Percentiles rank a stretch among this genome's conserved stretches.
Conservation (phyloP, 2,113 vertebrate species). For the Cyanistes caeruleus region DNA sequence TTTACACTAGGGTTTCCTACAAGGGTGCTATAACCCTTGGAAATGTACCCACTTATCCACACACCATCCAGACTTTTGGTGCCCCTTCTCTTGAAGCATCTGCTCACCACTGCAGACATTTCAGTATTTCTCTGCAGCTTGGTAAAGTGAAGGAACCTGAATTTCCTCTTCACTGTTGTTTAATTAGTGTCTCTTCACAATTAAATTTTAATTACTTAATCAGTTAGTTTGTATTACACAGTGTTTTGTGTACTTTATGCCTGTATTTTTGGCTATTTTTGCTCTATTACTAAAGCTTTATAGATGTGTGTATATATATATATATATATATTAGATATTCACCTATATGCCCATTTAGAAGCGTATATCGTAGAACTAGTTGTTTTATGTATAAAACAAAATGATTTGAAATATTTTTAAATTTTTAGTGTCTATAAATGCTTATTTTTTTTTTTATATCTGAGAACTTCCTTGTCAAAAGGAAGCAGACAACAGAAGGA, state of each 20-base stretch:
- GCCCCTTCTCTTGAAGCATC: rapidly evolving
- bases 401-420: rapidly evolving
- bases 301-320: not conserved
- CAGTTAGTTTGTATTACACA: not conserved
- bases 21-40: rapidly evolving
- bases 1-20: not conserved
- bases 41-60: not conserved
- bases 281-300: not conserved
- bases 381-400: not conserved
- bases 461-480: not conserved
- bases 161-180: not conserved
- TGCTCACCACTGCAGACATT: rapidly evolving
- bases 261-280: not conserved
- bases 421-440: not conserved
- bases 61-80: not conserved
- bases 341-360: not conserved
- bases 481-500: not conserved
- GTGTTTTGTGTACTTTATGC: not conserved
- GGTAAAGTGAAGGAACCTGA: not conserved
- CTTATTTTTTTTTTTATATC: not conserved
- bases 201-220: not conserved
- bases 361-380: not conserved
- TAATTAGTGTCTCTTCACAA: not conserved
- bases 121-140: not conserved
- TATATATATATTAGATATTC: not conserved